These are phyloP conservation scores for Muschampia plurimacula DNA, from an alignment of 2,888 invertebrate species.

Conservation along the genomic window DNA sequence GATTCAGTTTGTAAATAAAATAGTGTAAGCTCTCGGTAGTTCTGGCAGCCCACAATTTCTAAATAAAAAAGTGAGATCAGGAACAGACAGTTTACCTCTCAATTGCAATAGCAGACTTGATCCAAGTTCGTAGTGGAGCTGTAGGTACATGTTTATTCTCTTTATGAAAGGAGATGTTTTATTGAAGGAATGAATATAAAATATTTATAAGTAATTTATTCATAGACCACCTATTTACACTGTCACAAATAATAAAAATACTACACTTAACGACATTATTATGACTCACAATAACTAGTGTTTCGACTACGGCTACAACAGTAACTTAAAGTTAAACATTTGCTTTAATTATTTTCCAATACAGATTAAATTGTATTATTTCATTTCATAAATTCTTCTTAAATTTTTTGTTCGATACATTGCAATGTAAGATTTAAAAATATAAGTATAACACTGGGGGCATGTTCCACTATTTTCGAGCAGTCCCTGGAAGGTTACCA, in stretches of 20 bases:
- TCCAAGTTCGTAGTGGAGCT: no score
- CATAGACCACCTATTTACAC: conserved; percentile 51
- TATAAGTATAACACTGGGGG: no score
- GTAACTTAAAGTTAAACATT: conserved; percentile 22
- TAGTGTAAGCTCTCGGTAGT: no score
- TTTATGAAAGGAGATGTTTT: not conserved
- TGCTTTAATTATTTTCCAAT: not conserved
- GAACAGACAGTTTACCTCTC: no score
- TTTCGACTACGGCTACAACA: conserved; percentile 38
- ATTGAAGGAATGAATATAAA: conserved; percentile 13
- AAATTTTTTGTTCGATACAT: not conserved
- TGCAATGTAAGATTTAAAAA: not conserved
- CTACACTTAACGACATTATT: conserved; percentile 47
- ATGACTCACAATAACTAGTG: conserved; percentile 48
- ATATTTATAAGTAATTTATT: conserved; percentile 46
- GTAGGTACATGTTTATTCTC: no score
- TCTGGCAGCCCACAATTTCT: no score
- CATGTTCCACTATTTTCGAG: no score
- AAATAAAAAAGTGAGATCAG: no score
- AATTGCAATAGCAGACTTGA: no score
- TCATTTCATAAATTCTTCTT: no score
- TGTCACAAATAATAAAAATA: conserved; percentile 46
- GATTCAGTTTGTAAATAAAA: no score
- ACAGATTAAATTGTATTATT: not conserved
- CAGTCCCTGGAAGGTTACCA: no score